Base-by-base conservation (phyloP, 2,113 vertebrate genomes). In the Microcebus murinus region DNA sequence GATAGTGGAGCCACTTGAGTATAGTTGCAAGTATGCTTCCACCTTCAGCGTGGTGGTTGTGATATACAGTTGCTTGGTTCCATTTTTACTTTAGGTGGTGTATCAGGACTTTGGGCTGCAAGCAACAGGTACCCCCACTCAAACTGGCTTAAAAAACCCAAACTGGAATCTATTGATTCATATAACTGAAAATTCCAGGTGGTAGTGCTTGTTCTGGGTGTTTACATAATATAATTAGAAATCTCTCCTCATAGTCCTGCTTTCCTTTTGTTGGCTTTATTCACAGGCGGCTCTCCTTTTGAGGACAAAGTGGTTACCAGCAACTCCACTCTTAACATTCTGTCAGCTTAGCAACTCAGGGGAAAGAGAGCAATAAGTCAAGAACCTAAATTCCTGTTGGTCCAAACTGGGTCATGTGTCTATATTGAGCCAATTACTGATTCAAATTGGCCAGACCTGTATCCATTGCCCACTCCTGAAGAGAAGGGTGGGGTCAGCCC, bases 211-310 rank as follows among this genome's bases (percentile, higher is more conserved):
- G 27, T 87, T 68, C 11, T 50, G 50, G 63, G 57, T 65, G n/a
- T 18, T 67, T 65, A 76, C 6, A 4, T 73, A 13, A 36, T 21
- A 12, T 91, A 77, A 42, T 25, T 61, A n/a, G 48, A 50, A 52
- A 31, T 79, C 31, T 36, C 52, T 84, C 52, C 42, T 73, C 31
- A 59, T 71, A n/a, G n/a, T 18, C 27, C 31, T 55, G 23, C 45
- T 77, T 65, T 87, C 79, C 81, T 71, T 95, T 93, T 80, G n/a
- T 71, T 86, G 88, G 6, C 39, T 50, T 45, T 80, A 23, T 74
- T 83, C 36, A 77, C 4, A 59, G 65, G 52, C 8, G 48, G 10
- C 55, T 45, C 42, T 59, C 39, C 17, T 83, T n/a, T 57, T 36
- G 25, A 63, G 45, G 17, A 50, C 63, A 86, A 77, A 87, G 34